Percentiles rank a stretch among this genome's conserved stretches.
Evolutionary conservation across 2,888 invertebrate species (phyloP).

Genomic region (Xestia rhomboidea): DNA sequence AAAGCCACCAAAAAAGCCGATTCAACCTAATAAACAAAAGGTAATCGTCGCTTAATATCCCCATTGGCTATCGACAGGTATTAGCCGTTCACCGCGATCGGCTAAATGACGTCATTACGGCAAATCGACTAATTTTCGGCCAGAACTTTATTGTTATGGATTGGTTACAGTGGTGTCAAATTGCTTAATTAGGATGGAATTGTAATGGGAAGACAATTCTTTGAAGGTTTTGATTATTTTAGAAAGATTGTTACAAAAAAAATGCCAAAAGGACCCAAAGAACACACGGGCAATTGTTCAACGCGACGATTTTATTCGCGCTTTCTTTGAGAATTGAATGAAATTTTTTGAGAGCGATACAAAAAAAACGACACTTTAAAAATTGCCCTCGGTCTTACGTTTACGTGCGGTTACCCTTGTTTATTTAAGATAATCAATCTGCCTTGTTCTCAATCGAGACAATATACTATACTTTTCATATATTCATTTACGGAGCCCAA

Average conservation of each 20-base stretch:
- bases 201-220: not conserved
- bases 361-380: too few species aligned
- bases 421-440: not conserved
- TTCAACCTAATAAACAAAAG: slow-evolving; percentile 55
- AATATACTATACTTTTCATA: not conserved
- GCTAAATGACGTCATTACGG: slow-evolving; percentile 62
- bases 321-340: not conserved
- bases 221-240: not conserved
- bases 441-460: not conserved
- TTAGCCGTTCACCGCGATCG: slow-evolving; percentile 46
- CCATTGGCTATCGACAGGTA: slow-evolving; percentile 55
- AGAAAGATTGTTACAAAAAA: too few species aligned
- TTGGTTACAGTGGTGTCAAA: slow-evolving; percentile 40
- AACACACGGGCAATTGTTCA: not conserved
- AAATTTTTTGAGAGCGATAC: not conserved
- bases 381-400: too few species aligned
- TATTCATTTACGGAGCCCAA: not conserved
- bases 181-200: slow-evolving; percentile 48
- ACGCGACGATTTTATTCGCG: not conserved
- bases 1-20: slow-evolving; percentile 44
- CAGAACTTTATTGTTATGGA: slow-evolving; percentile 59
- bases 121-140: slow-evolving; percentile 64
- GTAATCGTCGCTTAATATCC: slow-evolving; percentile 56
- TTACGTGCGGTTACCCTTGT: too few species aligned
- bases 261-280: not conserved